Base-by-base conservation (phyloP, 2,113 vertebrate genomes). In the Paratilapia polleni region DNA sequence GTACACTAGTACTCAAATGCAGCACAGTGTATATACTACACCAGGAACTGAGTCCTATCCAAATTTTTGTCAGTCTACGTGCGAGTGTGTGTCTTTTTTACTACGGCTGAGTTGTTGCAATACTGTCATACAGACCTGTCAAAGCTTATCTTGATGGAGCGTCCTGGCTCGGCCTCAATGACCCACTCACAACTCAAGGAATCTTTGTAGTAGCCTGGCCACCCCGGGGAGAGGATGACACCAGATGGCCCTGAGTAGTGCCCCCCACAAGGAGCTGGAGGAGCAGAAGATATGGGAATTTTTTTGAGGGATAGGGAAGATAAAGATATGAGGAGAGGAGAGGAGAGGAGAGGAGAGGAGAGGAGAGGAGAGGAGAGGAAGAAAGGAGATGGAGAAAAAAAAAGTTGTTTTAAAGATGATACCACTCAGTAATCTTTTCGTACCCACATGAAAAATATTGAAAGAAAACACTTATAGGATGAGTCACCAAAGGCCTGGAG, bases 131-230 rank as follows among this genome's bases (percentile, higher is more conserved):
- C 95, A 63, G 78, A 99, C 98, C 98, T 99, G 98, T 99, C 98
- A 94, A 99, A 99, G 92, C 97, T 98, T 95, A 99, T 98, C 96
- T 99, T 99, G 97, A 99, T 97, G 91, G 98, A 98, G 93, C 97
- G 97, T 96, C 97, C 98, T 20, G 88, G 95, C 96, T 98, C 97
- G 60, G 98, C 97, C 96, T 99, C 98, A 92, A 99, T 98, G 95
- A 99, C 98, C 98, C 98, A 99, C 95, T 99, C 98, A 95, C 98
- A 99, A 93, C 98, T 99, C 94, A 99, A 95, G 80, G 98, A 99
- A 94, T 99, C 98, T 97, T 99, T 99, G 90, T 99, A 99, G 95
- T 99, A 99, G 56, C 98, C 98, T 15, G 98, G 98, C 98, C 98
- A 99, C 85, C 98, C 98, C 34, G 98, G 98, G 85, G 98, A 99